Percentiles rank a stretch among this genome's conserved stretches.
These are phyloP conservation scores for Brachionus rubens DNA, from an alignment of 1,140 invertebrate species.

Conservation along the genomic window DNA sequence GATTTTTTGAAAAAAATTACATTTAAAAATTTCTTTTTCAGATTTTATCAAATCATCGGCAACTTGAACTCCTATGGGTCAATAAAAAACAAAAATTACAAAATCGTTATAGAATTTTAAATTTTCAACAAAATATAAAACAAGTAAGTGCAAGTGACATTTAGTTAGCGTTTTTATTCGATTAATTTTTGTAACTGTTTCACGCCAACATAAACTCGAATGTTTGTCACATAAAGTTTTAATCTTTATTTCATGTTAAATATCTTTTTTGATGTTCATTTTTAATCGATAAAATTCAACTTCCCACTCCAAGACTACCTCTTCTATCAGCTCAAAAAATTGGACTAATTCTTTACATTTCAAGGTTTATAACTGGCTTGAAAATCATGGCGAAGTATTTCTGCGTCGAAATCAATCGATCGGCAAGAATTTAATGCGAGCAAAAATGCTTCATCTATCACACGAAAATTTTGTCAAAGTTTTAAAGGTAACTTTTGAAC, in stretches of 20 bases:
- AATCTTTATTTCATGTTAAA: no score
- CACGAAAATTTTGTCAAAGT: slow-evolving; percentile 72
- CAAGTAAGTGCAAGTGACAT: slow-evolving; percentile 52
- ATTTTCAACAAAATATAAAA: slow-evolving; percentile 88
- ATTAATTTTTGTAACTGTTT: no score
- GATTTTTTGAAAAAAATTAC: background rate
- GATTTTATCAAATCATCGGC: slow-evolving; percentile 86
- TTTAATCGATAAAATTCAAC: no score
- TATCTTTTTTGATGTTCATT: no score
- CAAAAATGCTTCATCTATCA: slow-evolving; percentile 89
- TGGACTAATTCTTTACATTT: no score
- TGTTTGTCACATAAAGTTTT: no score
- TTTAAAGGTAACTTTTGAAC: slow-evolving; percentile 21
- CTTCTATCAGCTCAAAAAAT: no score
- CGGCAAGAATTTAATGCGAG: slow-evolving; percentile 86
- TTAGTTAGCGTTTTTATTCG: slow-evolving; percentile 9
- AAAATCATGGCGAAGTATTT: slow-evolving; percentile 98
- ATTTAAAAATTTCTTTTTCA: slow-evolving; percentile 53
- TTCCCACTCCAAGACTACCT: no score
- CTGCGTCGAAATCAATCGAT: slow-evolving; percentile 91
- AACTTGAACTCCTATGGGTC: slow-evolving; percentile 88
- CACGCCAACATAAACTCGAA: no score
- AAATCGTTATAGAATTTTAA: slow-evolving; percentile 81
- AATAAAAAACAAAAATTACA: slow-evolving; percentile 86
- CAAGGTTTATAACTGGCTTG: slow-evolving; percentile 82